A percentile compares a stretch with the other conserved stretches of the same genome.
Evolutionary conservation across 2,797 vertebrate species (phyloP).

Genomic region (Leptodactylus fallax): DNA sequence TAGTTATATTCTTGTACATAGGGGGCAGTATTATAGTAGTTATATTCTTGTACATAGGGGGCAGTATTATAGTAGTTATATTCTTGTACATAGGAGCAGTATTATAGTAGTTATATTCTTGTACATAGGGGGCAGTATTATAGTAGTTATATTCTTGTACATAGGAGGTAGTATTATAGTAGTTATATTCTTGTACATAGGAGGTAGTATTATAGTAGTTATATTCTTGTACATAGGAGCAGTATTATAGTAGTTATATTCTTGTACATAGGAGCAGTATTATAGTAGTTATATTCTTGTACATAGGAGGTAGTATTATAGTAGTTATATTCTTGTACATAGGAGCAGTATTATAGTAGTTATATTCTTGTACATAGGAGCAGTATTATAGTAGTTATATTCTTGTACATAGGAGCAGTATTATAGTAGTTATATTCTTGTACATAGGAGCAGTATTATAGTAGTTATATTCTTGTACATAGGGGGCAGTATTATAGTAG

Average conservation of each 20-base stretch:
- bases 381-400: conserved; percentile 3
- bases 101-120: too few relatives aligned
- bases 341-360: conserved; percentile 4
- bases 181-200: background rate
- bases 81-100: too few relatives aligned
- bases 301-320: background rate
- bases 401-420: background rate
- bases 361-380: conserved; percentile 6
- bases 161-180: background rate
- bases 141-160: conserved; percentile 13
- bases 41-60: too few relatives aligned
- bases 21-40: background rate
- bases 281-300: conserved; percentile 18
- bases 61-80: too few relatives aligned
- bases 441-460: too few relatives aligned
- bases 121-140: background rate
- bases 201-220: background rate
- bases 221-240: too few relatives aligned
- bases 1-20: conserved; percentile 5
- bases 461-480: too few relatives aligned
- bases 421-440: too few relatives aligned
- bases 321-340: conserved; percentile 2
- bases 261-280: background rate
- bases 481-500: too few relatives aligned
- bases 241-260: too few relatives aligned